Percentiles rank a stretch among this genome's conserved stretches.
Conservation (phyloP, 2,797 vertebrate species). For the Iguana delicatissima region DNA sequence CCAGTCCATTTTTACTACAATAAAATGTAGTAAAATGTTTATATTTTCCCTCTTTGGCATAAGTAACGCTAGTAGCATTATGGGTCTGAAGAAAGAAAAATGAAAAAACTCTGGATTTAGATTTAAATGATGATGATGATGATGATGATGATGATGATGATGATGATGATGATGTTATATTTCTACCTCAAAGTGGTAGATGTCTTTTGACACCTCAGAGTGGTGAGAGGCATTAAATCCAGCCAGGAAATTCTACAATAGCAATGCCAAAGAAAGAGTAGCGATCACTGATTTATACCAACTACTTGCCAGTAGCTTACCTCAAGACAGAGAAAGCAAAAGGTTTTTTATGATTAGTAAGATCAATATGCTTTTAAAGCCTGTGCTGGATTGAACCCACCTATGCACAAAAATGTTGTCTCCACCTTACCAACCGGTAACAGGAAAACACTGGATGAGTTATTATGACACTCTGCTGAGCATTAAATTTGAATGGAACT, state of each 20-base stretch:
- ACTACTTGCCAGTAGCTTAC: slow-evolving; percentile 31
- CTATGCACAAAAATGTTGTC: too few relatives aligned
- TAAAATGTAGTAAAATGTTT: slow-evolving; percentile 3
- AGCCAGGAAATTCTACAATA: slow-evolving; percentile 50
- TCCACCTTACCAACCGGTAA: neutral
- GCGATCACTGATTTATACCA: slow-evolving; percentile 10
- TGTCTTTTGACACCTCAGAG: slow-evolving; percentile 19
- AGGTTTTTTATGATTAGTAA: slow-evolving; percentile 38
- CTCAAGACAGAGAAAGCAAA: slow-evolving; percentile 27
- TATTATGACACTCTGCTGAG: neutral
- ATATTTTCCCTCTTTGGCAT: too few relatives aligned
- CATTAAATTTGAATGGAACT: neutral
- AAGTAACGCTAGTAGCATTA: slow-evolving; percentile 3
- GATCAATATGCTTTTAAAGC: slow-evolving; percentile 8
- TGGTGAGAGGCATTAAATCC: slow-evolving; percentile 45
- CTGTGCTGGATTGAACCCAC: neutral
- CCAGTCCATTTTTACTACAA: slow-evolving; percentile 43
- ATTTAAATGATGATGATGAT: neutral
- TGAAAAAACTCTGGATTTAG: slow-evolving; percentile 26
- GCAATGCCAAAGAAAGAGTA: slow-evolving; percentile 19
- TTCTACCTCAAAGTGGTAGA: slow-evolving; percentile 34
- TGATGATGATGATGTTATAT: slow-evolving; percentile 44
- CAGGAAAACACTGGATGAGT: neutral
- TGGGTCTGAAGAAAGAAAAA: slow-evolving; percentile 1
- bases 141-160: too few relatives aligned